Evolutionary conservation across 2,797 vertebrate genomes (phyloP).

Genomic region (Buceros bicornis): DNA sequence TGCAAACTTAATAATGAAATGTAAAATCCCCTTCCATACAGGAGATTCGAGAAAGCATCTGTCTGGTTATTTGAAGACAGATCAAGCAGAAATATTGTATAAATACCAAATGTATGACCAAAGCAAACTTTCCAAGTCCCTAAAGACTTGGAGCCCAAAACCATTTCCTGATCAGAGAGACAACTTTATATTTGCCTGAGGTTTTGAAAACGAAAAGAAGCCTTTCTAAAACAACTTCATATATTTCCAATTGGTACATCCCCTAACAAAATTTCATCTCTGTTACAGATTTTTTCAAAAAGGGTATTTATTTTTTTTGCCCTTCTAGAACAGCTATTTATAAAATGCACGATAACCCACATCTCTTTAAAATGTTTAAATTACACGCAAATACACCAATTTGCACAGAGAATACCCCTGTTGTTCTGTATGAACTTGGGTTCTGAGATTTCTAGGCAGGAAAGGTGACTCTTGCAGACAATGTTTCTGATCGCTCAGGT

Average conservation of each 20-base stretch:
- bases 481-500: neutral
- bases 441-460: neutral
- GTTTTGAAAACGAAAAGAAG: neutral
- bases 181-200: neutral
- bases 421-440: neutral
- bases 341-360: neutral
- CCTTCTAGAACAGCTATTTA: neutral
- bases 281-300: neutral
- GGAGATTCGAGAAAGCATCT: neutral
- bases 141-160: neutral
- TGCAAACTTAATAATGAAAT: neutral
- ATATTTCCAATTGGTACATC: neutral
- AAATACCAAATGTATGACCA: conserved; percentile 16
- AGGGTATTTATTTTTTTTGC: neutral
- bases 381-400: neutral
- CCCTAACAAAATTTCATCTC: neutral
- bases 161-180: neutral
- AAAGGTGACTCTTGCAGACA: neutral
- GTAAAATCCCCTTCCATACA: conserved; percentile 5
- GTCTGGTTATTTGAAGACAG: neutral
- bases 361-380: neutral
- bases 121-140: neutral
- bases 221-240: neutral
- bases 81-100: neutral
- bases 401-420: neutral